Conservation (phyloP, 2,113 vertebrate species). For the Nannobrachium achirus region DNA sequence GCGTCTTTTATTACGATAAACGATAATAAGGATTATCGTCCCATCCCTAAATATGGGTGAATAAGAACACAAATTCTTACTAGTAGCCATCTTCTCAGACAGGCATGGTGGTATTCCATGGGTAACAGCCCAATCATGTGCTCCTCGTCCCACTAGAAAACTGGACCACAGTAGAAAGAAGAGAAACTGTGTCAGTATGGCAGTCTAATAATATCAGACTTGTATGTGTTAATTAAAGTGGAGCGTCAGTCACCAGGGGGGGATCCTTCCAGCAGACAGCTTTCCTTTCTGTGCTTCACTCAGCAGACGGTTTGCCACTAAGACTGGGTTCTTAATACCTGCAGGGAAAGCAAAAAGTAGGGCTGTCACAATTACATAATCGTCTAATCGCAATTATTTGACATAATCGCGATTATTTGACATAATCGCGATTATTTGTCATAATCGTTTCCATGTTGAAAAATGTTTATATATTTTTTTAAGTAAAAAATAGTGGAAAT, state of each 20-base stretch:
- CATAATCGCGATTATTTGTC: too few species aligned
- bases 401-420: too few species aligned
- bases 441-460: too few species aligned
- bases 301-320: constrained; percentile 94
- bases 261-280: constrained; percentile 97
- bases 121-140: constrained; percentile 94
- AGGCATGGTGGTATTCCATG: constrained; percentile 95
- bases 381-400: too few species aligned
- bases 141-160: constrained; percentile 97
- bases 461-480: too few species aligned
- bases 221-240: constrained; percentile 1
- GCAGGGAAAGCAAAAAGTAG: constrained; percentile 35
- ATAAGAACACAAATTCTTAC: constrained; percentile 81
- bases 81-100: constrained; percentile 96
- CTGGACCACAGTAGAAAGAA: constrained; percentile 65
- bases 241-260: constrained; percentile 94
- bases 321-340: constrained; percentile 98
- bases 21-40: too few species aligned
- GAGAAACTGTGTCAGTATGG: neutral
- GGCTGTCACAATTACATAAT: neutral
- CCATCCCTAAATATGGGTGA: too few species aligned
- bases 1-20: too few species aligned
- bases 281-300: constrained; percentile 98
- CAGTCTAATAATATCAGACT: too few species aligned
- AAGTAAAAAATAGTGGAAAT: too few species aligned